These are phyloP conservation scores for Taphrorychus bicolor DNA, from an alignment of 2,888 invertebrate genomes.

Conservation along the genomic window DNA sequence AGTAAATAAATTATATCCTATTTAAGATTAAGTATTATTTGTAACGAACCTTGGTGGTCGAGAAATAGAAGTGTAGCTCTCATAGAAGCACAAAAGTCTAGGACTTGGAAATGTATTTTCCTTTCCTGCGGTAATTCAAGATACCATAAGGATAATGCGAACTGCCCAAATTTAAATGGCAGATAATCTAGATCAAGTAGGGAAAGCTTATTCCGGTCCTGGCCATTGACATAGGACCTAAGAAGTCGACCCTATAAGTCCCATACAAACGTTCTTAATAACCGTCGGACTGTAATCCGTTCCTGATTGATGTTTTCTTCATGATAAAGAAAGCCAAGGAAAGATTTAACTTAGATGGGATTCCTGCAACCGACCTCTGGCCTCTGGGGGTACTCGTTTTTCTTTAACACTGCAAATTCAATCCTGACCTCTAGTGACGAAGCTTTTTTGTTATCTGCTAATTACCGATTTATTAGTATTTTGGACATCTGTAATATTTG, in stretches of 20 bases:
- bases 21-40: too few relatives aligned
- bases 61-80: neutral
- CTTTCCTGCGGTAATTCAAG: neutral
- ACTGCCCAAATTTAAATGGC: conserved; percentile 6
- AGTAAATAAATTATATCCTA: neutral
- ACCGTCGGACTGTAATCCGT: conserved; percentile 59
- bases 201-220: conserved; percentile 13
- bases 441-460: neutral
- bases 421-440: neutral
- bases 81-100: neutral
- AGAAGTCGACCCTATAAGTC: conserved; percentile 51
- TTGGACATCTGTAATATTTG: too few relatives aligned
- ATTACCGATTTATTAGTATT: too few relatives aligned
- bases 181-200: conserved; percentile 6
- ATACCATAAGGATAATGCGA: conserved; percentile 3
- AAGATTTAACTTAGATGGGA: conserved; percentile 27
- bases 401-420: conserved; percentile 11
- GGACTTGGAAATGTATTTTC: neutral
- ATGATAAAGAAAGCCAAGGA: conserved; percentile 51
- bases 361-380: conserved; percentile 9
- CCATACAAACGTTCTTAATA: conserved; percentile 59
- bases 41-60: too few relatives aligned
- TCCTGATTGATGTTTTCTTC: conserved; percentile 59
- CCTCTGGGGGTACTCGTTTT: conserved; percentile 12
- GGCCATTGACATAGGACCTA: conserved; percentile 39